Evolutionary conservation across 2,888 invertebrate species (phyloP).

Genomic region (Drosophila niveifrons): DNA sequence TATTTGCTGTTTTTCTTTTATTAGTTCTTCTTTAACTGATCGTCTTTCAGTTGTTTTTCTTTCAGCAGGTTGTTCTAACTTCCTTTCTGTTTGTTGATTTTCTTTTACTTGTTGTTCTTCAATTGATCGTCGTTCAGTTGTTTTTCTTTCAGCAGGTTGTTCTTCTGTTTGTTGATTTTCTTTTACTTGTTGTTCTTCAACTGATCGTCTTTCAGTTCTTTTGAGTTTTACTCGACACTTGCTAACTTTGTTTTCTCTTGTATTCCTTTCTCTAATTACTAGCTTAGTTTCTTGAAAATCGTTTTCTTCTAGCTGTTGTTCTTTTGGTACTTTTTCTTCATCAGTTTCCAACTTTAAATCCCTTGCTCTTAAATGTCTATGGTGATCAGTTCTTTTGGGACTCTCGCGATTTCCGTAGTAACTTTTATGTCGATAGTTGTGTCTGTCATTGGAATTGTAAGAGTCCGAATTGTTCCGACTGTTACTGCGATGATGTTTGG

Average conservation of each 20-base stretch:
- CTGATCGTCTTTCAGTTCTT: background rate
- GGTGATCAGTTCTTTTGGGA: constrained; percentile 22
- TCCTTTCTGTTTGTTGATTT: background rate
- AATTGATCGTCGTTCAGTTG: background rate
- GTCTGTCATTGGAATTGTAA: constrained; percentile 1
- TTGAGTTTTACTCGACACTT: background rate
- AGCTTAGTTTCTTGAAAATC: background rate
- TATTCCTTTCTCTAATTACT: background rate
- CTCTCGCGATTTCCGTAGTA: constrained; percentile 4
- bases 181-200: background rate
- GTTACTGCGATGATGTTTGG: constrained; percentile 16
- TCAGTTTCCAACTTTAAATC: background rate
- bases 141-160: background rate
- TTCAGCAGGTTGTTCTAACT: background rate
- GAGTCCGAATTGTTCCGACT: constrained; percentile 17
- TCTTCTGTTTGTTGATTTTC: background rate
- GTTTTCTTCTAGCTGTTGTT: background rate
- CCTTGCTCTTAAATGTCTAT: constrained; percentile 3
- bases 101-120: background rate
- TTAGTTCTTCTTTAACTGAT: background rate
- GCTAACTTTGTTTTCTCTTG: background rate
- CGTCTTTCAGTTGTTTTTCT: background rate
- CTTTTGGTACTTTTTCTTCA: background rate
- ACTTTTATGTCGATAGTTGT: background rate
- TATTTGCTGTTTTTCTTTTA: too few relatives aligned